Percentiles rank a stretch among this genome's conserved stretches.
Conservation (phyloP, 2,797 vertebrate genomes). For the Haliaeetus vocifer region DNA sequence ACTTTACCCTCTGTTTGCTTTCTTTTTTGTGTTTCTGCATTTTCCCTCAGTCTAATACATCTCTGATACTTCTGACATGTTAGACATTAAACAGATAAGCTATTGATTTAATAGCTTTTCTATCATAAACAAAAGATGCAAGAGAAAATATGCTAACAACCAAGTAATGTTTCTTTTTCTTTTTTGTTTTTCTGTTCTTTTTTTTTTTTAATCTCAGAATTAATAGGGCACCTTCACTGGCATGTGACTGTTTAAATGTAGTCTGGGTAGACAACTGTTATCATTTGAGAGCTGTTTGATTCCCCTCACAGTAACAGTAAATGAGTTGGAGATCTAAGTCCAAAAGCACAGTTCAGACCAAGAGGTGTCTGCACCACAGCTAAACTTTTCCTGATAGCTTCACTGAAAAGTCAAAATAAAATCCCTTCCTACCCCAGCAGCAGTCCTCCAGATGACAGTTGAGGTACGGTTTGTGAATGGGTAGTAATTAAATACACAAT, state of each 20-base stretch:
- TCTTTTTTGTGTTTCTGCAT: background rate
- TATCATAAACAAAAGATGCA: background rate
- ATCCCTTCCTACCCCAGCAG: background rate
- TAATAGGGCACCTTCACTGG: background rate
- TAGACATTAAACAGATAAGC: background rate
- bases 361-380: background rate
- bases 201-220: background rate
- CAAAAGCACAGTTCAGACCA: background rate
- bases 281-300: background rate
- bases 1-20: background rate
- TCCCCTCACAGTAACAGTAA: background rate
- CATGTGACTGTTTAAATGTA: background rate
- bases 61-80: background rate
- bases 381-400: background rate
- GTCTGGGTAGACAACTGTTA: background rate
- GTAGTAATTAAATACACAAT: background rate
- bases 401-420: background rate
- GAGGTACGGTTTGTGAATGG: background rate
- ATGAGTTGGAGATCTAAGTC: background rate
- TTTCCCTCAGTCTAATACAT: background rate
- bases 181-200: rapidly evolving
- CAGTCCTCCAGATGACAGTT: background rate
- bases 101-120: background rate
- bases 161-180: rapidly evolving
- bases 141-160: background rate